These are phyloP conservation scores for Junonia oenone DNA, from an alignment of 2,888 invertebrate genomes.

Conservation along the genomic window DNA sequence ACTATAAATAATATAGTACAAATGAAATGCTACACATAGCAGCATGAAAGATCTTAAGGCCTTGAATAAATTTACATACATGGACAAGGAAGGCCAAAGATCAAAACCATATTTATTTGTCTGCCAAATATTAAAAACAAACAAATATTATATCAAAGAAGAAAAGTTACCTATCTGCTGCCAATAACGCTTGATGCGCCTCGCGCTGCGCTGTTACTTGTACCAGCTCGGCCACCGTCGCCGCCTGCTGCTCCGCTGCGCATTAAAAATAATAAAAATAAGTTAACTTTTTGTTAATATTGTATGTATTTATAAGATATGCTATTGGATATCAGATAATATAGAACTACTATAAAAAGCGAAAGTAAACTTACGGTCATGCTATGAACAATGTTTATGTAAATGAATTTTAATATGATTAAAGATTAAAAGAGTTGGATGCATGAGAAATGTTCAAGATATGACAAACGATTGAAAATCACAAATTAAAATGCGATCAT, in stretches of 20 bases:
- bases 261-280: too few relatives aligned
- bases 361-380: neutral
- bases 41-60: too few relatives aligned
- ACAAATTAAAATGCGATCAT: too few relatives aligned
- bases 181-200: conserved; percentile 62
- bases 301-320: neutral
- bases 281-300: neutral
- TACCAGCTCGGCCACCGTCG: conserved; percentile 64
- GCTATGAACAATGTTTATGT: neutral
- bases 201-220: conserved; percentile 63
- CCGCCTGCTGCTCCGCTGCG: conserved; percentile 69
- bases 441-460: neutral
- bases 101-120: too few relatives aligned
- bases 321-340: neutral
- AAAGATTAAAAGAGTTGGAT: neutral
- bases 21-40: too few relatives aligned
- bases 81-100: too few relatives aligned
- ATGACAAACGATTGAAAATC: neutral
- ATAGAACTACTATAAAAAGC: neutral
- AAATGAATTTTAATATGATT: neutral
- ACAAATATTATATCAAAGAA: neutral
- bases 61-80: too few relatives aligned
- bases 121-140: neutral
- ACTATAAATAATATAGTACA: too few relatives aligned
- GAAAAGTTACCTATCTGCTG: conserved; percentile 54